Evolutionary conservation across 2,797 vertebrate genomes (phyloP).

Genomic region (Epinephelus awoara): DNA sequence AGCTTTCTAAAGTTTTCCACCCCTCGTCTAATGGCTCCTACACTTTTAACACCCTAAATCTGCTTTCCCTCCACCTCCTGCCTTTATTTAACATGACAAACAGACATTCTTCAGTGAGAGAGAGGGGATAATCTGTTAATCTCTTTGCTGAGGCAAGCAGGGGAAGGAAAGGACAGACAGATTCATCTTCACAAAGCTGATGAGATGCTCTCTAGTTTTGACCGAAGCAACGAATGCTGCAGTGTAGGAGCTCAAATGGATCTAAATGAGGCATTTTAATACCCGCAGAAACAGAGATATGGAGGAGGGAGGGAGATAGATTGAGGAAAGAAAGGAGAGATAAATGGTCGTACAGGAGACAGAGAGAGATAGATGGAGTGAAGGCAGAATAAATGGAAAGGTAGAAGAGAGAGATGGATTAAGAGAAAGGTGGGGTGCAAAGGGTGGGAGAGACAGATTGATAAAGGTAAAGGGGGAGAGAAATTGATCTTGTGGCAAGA

Average conservation of each 20-base stretch:
- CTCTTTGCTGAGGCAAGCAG: constrained; percentile 65
- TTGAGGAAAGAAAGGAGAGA: constrained; percentile 50
- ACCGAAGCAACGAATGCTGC: constrained; percentile 27
- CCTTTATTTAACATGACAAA: constrained; percentile 69
- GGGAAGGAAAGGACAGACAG: constrained; percentile 46
- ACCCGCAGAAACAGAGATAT: constrained; percentile 42
- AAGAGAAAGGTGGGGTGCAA: constrained; percentile 28
- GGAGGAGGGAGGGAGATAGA: constrained; percentile 31
- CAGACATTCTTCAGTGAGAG: constrained; percentile 53
- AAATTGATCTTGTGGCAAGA: constrained; percentile 59
- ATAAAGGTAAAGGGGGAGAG: constrained; percentile 64
- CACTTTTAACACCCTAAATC: constrained; percentile 22
- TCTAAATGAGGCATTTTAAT: constrained; percentile 72
- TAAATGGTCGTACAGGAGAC: constrained; percentile 59
- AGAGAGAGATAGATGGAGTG: constrained; percentile 51
- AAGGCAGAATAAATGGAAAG: constrained; percentile 57
- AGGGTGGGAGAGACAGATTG: constrained; percentile 54
- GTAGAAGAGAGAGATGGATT: constrained; percentile 56
- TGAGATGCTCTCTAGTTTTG: constrained; percentile 68
- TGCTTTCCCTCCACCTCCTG: constrained; percentile 43
- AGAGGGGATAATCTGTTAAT: constrained; percentile 74
- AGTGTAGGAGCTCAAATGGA: constrained; percentile 32
- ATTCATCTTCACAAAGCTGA: constrained; percentile 73
- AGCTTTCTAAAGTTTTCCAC: constrained; percentile 6
- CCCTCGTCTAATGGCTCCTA: constrained; percentile 6